A percentile compares a stretch with the other conserved stretches of the same genome.
These are phyloP conservation scores for Acipenser oxyrinchus DNA, from an alignment of 2,797 vertebrate genomes.

Conservation along the genomic window DNA sequence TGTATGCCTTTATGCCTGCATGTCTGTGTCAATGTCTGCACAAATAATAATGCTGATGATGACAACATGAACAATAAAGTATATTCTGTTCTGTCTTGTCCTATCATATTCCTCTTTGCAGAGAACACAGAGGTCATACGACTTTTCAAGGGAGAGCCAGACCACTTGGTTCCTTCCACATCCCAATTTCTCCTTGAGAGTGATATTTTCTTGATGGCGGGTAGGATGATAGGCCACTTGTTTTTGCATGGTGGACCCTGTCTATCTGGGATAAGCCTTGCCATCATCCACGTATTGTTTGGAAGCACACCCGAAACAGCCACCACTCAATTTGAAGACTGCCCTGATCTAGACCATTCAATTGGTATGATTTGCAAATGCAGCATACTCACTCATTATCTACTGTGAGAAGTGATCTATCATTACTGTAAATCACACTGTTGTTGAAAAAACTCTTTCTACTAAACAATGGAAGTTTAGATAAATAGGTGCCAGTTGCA, in stretches of 20 bases:
- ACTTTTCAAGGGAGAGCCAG: neutral
- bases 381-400: no score
- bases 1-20: no score
- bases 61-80: neutral
- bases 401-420: neutral
- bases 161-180: constrained; percentile 1
- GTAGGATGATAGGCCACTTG: neutral
- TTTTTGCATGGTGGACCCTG: constrained; percentile 4
- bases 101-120: neutral
- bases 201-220: neutral
- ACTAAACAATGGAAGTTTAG: no score
- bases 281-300: no score
- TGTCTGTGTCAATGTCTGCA: no score
- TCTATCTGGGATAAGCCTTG: neutral
- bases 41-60: neutral
- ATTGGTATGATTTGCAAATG: constrained; percentile 1
- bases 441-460: neutral
- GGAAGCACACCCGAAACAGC: neutral
- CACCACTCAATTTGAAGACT: neutral
- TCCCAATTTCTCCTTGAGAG: neutral
- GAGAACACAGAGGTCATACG: no score
- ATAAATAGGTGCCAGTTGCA: no score
- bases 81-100: neutral
- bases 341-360: constrained; percentile 5
- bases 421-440: neutral